Conservation (phyloP, 2,888 invertebrate genomes). For the Bruchidius siliquastri region DNA sequence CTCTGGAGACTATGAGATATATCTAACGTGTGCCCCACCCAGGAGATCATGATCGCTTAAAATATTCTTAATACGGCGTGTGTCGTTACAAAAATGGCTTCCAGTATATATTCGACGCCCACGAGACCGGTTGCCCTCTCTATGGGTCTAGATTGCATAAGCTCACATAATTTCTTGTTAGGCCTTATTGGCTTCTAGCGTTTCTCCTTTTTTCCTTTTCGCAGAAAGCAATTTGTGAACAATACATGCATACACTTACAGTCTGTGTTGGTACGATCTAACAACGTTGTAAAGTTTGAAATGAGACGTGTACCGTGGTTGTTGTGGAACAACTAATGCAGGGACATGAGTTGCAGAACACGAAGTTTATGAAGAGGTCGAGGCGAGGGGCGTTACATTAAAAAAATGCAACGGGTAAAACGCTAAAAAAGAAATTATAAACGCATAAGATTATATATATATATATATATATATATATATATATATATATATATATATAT, state of each 20-base stretch:
- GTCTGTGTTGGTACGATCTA: neutral
- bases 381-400: too few relatives aligned
- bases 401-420: too few relatives aligned
- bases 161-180: neutral
- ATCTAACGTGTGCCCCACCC: neutral
- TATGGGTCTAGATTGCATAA: neutral
- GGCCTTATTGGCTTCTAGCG: neutral
- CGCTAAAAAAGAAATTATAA: too few relatives aligned
- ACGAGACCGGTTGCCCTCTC: neutral
- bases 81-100: neutral
- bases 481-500: too few relatives aligned
- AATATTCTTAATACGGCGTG: neutral
- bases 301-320: neutral
- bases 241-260: neutral
- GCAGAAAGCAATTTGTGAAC: neutral
- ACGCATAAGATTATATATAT: too few relatives aligned
- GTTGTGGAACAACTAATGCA: neutral
- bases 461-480: too few relatives aligned
- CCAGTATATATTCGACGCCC: neutral
- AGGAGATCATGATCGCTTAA: neutral
- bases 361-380: too few relatives aligned
- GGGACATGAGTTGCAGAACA: neutral
- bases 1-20: neutral
- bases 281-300: neutral
- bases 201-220: neutral